Evolutionary conservation across 1,140 invertebrate species (phyloP), one percentile per base, ranked within the genome.

Genomic region (Conopomorpha cramerella): DNA sequence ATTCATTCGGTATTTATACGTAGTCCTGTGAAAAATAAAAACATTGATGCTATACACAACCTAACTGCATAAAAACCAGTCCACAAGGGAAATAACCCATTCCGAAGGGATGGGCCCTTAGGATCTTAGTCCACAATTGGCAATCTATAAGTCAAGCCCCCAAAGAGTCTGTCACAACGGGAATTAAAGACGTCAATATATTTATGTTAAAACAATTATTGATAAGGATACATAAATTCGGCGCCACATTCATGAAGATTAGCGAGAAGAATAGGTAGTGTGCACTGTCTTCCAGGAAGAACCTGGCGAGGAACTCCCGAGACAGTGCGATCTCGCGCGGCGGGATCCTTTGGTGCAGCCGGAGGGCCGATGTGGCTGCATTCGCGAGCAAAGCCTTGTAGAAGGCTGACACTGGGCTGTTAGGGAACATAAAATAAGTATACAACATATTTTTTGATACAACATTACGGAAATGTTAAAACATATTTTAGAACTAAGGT

Each of bases 241-340:
- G 94, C 34, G 87, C 80, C 19, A 89, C 88, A 70, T 91, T 95
- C 43, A 97, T 81, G 66, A 98, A 98, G 51, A 98, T 93, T 30
- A 97, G 68, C 8, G 93, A 93, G 72, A 91, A 99, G 65, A 98
- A 86, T 34, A 99, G 80, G 65, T 99, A 98, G 70, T 99, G 96
- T 48, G 91, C 95, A 38, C 93, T 96, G 78, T 99, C 96, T 74
- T 99, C 96, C 27, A 87, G 52, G 42, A 97, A 80, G 37, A 99
- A 66, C 4, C 81, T 68, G 8, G 82, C 79, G 17, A 97, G 70
- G 66, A 95, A 98, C 61, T 93, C 87, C 41, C 89, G 77, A 34
- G 82, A 90, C 17, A 97, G 79, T 33, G 87, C 83, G 40, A 96
- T 88, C 32, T 81, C 73, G 3, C 54, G 36, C 18, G 66, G 45